Evolutionary conservation across 2,113 vertebrate species (phyloP).

Genomic region (Oreochromis tanganicae): DNA sequence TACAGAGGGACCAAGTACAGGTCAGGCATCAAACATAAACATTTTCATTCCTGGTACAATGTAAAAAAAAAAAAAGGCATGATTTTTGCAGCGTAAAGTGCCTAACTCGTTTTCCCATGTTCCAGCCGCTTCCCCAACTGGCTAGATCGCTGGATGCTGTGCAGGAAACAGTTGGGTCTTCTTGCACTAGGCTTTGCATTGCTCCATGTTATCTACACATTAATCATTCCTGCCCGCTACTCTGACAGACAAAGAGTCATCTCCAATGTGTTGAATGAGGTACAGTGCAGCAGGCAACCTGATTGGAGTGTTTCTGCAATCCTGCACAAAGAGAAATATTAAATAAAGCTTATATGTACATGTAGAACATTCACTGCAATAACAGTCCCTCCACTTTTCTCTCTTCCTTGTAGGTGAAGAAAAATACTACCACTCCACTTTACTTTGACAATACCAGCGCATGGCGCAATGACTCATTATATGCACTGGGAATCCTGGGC

Average conservation of each 20-base stretch:
- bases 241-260: slow-evolving; percentile 41
- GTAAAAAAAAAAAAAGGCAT: background rate
- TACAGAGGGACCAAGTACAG: slow-evolving; percentile 89
- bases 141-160: slow-evolving; percentile 92
- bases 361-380: background rate
- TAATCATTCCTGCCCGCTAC: slow-evolving; percentile 72
- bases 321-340: background rate
- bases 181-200: slow-evolving; percentile 82
- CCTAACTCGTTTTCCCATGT: background rate
- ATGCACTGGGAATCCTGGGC: slow-evolving; percentile 81
- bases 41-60: background rate
- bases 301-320: background rate
- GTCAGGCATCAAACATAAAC: slow-evolving; percentile 10
- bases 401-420: slow-evolving; percentile 55
- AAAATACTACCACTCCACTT: slow-evolving; percentile 70
- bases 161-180: slow-evolving; percentile 90
- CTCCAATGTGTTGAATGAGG: slow-evolving; percentile 41
- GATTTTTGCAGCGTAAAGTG: background rate
- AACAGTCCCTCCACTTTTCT: background rate
- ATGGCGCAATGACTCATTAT: slow-evolving; percentile 80
- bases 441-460: slow-evolving; percentile 61
- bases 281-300: slow-evolving; percentile 11
- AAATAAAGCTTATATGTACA: background rate
- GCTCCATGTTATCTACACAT: slow-evolving; percentile 82
- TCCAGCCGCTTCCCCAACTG: slow-evolving; percentile 78